Evolutionary conservation across 2,888 invertebrate genomes (phyloP).

Genomic region (Stenurella melanura): DNA sequence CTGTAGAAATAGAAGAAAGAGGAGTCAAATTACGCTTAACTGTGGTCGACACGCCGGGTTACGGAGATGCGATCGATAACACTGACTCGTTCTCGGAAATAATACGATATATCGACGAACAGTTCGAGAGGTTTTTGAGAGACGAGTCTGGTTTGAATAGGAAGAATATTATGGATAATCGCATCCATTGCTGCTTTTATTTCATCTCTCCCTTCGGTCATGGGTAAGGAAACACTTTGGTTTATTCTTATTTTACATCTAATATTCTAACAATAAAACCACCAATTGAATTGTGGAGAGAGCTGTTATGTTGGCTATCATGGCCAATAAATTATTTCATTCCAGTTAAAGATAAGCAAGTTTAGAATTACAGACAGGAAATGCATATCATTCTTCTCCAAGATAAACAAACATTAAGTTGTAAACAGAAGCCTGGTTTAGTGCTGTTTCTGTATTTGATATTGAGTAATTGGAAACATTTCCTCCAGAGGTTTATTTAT

Average conservation of each 20-base stretch:
- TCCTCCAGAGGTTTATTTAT: background rate
- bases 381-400: background rate
- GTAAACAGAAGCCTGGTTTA: slow-evolving; percentile 2
- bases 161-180: slow-evolving; percentile 89
- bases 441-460: background rate
- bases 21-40: slow-evolving; percentile 97
- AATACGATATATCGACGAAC: slow-evolving; percentile 96
- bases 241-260: background rate
- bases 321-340: background rate
- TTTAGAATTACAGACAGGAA: slow-evolving; percentile 13
- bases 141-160: slow-evolving; percentile 96
- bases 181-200: slow-evolving; percentile 98
- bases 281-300: too few relatives aligned
- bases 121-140: slow-evolving; percentile 98
- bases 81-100: slow-evolving; percentile 99
- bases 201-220: slow-evolving; percentile 99
- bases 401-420: slow-evolving; percentile 13
- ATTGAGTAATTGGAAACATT: background rate
- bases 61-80: slow-evolving; percentile 99
- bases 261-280: background rate
- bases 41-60: slow-evolving; percentile 98
- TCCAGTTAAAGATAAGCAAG: background rate
- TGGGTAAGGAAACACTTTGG: slow-evolving; percentile 73
- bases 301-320: background rate
- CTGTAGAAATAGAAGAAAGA: slow-evolving; percentile 95